Base-by-base conservation (phyloP, 2,888 invertebrate genomes). In the Buathra laborator region DNA sequence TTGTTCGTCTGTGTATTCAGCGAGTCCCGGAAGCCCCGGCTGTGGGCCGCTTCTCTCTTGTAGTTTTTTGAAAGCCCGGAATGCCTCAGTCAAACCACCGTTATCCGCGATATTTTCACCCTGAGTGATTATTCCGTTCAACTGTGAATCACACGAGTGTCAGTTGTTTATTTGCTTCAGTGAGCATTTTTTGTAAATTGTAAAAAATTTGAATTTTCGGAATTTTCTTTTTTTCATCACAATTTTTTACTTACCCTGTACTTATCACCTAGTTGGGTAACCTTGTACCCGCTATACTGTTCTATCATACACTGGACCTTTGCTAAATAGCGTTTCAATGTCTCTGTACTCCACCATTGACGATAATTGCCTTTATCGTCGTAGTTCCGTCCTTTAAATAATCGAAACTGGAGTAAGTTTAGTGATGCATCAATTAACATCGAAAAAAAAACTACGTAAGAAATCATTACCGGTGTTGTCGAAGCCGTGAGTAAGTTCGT, bases 41-140 rank as follows among this genome's bases (percentile, higher is more conserved):
- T 93, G 93, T 24, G 87, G 85, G 43, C 89, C 76, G 16, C 77
- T 90, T 59, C 93, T 89, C 9, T 87, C 44, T 70, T 90, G 89
- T 9, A 92, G 84, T 83, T 89, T 89, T 83, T 91, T 91, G 94
- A 96, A 97, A 0, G 97, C 97, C 89, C 95, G 94, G 89, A 96
- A 97, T 0, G 98, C 97, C 75, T 97, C 97, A 88, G 97, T 96
- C 79, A 98, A 94, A 0, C 98, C 98, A 80, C 98, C 98, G 94
- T 98, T 98, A 94, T 98, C 98, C 0, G 98, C 98, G 83, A 98
- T 98, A 94, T 98, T 98, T 94, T 98, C 98, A 72, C 97, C 97
- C 91, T 97, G 97, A 24, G 98, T 98, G 93, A 96, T 96, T 90
- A 96, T 95, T 56, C 96, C 96, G 93, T 96, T 96, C 89, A 96